Percentiles rank a stretch among this genome's conserved stretches.
Conservation (phyloP, 1,140 invertebrate genomes). For the Hyphantria cunea region DNA sequence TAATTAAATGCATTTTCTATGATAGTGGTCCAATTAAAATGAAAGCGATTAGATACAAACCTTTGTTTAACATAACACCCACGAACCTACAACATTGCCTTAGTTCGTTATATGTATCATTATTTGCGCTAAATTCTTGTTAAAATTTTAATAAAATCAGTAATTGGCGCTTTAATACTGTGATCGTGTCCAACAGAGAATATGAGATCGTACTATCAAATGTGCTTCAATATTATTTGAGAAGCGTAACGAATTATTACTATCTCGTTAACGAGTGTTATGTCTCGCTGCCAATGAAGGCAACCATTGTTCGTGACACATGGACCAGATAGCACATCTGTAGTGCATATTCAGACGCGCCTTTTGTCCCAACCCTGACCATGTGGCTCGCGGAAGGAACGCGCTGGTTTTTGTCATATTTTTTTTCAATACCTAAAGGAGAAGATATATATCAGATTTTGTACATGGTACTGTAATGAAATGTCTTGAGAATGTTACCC, state of each 20-base stretch:
- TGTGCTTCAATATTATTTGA: slow-evolving; percentile 4
- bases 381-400: slow-evolving; percentile 55
- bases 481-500: slow-evolving; percentile 34
- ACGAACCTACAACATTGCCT: no score
- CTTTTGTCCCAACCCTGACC: slow-evolving; percentile 66
- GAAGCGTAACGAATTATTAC: slow-evolving; percentile 29
- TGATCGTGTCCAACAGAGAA: no score
- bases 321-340: slow-evolving; percentile 62
- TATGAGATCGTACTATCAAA: no score
- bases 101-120: no score
- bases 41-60: no score
- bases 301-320: slow-evolving; percentile 46
- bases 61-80: no score
- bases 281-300: slow-evolving; percentile 38
- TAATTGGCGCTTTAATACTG: no score
- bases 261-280: slow-evolving; percentile 29
- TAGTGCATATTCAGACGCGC: slow-evolving; percentile 69
- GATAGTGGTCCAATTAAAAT: no score
- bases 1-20: no score
- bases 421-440: slow-evolving; percentile 49
- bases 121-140: no score
- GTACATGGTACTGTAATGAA: slow-evolving; percentile 48
- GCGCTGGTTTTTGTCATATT: slow-evolving; percentile 59
- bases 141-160: no score
- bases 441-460: slow-evolving; percentile 51